phyloP scores from a whole-genome alignment of 2,797 vertebrate species.

The Tokudaia tokunoshimensis region DNA sequence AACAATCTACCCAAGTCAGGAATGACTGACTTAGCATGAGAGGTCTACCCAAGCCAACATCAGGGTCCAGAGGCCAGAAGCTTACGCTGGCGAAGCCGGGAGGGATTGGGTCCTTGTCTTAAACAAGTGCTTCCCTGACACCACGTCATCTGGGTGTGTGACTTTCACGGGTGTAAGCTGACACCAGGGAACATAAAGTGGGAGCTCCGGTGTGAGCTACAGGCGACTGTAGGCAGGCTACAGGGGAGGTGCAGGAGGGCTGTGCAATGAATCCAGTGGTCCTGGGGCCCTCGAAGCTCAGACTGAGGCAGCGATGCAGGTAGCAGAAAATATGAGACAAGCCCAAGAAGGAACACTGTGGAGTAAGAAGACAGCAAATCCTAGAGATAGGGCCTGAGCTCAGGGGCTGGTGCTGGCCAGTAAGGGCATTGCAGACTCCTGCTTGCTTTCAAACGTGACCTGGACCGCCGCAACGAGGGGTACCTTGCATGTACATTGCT shows the following conservation, averaged over 20 bases:
- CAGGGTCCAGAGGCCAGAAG: neutral
- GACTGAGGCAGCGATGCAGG: neutral
- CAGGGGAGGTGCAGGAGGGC: neutral
- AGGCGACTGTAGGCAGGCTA: neutral
- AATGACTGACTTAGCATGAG: neutral
- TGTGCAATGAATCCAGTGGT: neutral
- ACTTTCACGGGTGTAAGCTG: rapidly evolving
- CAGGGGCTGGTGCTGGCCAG: neutral
- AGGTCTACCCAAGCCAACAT: neutral
- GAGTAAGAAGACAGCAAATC: neutral
- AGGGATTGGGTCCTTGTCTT: neutral
- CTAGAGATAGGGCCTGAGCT: neutral
- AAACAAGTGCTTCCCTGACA: neutral
- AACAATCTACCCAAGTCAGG: neutral
- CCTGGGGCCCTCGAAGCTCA: neutral
- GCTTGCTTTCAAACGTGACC: neutral
- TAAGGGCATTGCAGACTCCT: neutral
- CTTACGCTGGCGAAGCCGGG: neutral
- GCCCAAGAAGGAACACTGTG: neutral
- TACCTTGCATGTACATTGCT: neutral
- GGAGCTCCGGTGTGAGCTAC: no score
- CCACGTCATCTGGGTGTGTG: neutral
- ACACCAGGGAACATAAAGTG: rapidly evolving
- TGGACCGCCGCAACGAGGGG: neutral
- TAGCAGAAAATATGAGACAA: neutral